A percentile compares a stretch with the other conserved stretches of the same genome.
These are phyloP conservation scores for Pygoscelis antarcticus DNA, from an alignment of 2,113 vertebrate genomes.

Conservation along the genomic window DNA sequence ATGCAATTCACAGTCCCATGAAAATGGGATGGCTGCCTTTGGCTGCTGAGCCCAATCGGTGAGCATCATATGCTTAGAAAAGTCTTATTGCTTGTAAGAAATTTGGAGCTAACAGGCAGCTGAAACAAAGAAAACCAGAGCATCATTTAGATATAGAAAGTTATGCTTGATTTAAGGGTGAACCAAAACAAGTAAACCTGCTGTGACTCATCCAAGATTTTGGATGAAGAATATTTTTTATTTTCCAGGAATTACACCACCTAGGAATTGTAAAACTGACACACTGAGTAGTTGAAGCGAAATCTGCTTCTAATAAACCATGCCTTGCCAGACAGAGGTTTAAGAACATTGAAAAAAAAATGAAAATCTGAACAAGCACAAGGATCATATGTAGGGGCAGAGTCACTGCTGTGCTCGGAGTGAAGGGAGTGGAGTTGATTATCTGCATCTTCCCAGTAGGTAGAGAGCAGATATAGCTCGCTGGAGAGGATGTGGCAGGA, in stretches of 20 bases:
- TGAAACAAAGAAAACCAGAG: background rate
- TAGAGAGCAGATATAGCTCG: background rate
- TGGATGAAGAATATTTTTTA: background rate
- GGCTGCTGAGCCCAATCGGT: background rate
- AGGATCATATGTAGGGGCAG: background rate
- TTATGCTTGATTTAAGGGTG: background rate
- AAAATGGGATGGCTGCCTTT: background rate
- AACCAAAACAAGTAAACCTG: background rate
- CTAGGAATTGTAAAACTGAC: background rate
- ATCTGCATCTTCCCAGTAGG: constrained; percentile 10
- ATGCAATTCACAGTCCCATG: background rate
- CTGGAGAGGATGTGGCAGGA: constrained; percentile 34
- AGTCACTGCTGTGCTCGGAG: background rate
- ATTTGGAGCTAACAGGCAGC: background rate
- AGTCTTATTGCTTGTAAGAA: background rate
- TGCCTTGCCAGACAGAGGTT: background rate
- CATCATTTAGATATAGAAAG: background rate
- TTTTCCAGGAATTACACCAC: background rate
- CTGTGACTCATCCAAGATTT: background rate
- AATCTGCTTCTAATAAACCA: constrained; percentile 8
- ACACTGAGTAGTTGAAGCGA: background rate
- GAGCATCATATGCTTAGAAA: background rate
- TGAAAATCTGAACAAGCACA: background rate
- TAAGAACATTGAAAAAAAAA: background rate
- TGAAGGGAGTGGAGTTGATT: background rate